Percentiles rank a stretch among this genome's conserved stretches.
Conservation (phyloP, 2,797 vertebrate genomes). For the Alectoris magna region DNA sequence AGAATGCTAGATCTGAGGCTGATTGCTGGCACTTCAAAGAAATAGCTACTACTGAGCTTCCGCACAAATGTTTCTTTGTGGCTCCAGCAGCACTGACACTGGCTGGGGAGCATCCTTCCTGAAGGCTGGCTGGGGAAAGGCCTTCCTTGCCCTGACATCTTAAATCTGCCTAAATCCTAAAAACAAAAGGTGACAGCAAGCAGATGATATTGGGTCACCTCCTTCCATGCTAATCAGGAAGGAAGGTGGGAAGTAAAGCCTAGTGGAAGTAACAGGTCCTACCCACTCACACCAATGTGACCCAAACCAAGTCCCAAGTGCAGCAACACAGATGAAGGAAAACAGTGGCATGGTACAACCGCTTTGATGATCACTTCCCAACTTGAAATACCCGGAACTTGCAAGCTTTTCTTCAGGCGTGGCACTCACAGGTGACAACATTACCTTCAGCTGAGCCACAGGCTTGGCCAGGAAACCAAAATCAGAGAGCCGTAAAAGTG, state of each 20-base stretch:
- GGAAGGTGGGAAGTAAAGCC: neutral
- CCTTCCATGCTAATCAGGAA: neutral
- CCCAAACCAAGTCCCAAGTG: neutral
- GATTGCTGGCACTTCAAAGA: neutral
- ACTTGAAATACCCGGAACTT: neutral
- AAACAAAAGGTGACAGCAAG: neutral
- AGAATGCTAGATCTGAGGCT: neutral
- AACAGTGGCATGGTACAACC: neutral
- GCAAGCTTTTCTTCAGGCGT: neutral
- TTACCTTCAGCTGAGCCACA: fast-evolving
- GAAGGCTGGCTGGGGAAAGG: neutral
- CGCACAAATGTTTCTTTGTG: neutral
- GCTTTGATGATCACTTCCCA: neutral
- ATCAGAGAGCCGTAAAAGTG: neutral
- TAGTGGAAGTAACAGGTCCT: neutral
- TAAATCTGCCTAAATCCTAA: neutral
- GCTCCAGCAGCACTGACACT: neutral
- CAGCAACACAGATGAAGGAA: neutral
- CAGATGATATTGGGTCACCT: neutral
- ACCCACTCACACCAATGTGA: neutral
- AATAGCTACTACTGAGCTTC: neutral
- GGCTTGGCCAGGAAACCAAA: neutral
- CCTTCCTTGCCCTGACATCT: neutral
- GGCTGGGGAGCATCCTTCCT: neutral
- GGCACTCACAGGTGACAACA: fast-evolving